phyloP scores from a whole-genome alignment of 2,113 vertebrate species.

The Barnardius zonarius region DNA sequence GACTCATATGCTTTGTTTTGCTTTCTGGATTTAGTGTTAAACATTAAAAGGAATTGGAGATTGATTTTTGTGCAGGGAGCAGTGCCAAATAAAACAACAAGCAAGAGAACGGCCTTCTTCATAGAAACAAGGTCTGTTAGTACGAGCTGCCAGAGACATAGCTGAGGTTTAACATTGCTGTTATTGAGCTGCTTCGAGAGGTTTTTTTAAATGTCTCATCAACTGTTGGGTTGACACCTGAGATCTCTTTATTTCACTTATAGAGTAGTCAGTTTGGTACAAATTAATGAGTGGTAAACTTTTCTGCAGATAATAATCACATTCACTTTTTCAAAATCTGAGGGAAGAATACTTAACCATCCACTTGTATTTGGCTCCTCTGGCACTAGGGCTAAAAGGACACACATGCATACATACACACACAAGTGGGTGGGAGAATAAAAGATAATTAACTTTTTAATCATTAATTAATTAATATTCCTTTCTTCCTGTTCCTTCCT shows the following conservation, averaged over 20 bases:
- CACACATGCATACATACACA: fast-evolving
- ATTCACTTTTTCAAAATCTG: not conserved
- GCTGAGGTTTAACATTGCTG: not conserved
- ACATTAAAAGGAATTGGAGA: constrained; percentile 75
- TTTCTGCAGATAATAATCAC: not conserved
- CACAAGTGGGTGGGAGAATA: not conserved
- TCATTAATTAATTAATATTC: not conserved
- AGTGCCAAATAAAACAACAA: constrained; percentile 76
- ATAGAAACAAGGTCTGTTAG: constrained; percentile 14
- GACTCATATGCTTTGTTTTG: constrained; percentile 67
- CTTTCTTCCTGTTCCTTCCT: not conserved
- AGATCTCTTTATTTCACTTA: not conserved
- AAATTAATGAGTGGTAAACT: not conserved
- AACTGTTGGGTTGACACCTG: not conserved
- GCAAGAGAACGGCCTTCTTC: not conserved
- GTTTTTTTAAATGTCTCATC: not conserved
- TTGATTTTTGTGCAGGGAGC: constrained; percentile 71
- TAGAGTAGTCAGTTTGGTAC: not conserved
- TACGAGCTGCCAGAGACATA: not conserved
- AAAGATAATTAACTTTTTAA: not conserved
- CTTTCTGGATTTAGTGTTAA: constrained; percentile 74
- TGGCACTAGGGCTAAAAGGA: not conserved
- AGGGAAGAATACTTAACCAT: not conserved
- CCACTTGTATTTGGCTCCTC: not conserved
- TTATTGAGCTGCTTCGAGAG: not conserved